phyloP scores from a whole-genome alignment of 2,113 vertebrate species.

The Gyps fulvus region DNA sequence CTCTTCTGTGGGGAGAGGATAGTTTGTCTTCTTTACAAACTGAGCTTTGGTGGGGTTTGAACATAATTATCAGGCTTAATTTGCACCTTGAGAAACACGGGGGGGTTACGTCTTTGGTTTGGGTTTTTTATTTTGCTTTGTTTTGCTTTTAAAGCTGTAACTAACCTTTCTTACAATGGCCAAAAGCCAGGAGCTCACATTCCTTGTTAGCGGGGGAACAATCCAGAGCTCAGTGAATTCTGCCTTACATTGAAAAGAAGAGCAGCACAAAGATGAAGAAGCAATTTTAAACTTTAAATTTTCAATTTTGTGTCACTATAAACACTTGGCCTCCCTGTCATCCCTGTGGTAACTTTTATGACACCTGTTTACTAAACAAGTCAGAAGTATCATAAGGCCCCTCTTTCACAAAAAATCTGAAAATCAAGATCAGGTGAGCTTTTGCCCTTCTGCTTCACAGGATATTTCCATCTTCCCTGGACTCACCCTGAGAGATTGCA shows the following conservation, averaged over 20 bases:
- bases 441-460: not conserved
- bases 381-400: rapidly evolving
- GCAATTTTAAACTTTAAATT: not conserved
- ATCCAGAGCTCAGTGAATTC: not conserved
- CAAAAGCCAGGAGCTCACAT: not conserved
- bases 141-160: not conserved
- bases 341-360: not conserved
- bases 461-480: not conserved
- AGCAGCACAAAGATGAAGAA: not conserved
- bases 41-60: not conserved
- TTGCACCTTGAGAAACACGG: not conserved
- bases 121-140: not conserved
- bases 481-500: not conserved
- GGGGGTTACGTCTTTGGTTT: not conserved
- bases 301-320: not conserved
- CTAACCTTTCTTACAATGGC: not conserved
- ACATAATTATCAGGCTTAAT: not conserved
- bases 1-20: not conserved
- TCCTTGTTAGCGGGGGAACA: not conserved
- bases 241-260: not conserved
- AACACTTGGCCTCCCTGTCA: not conserved
- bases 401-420: not conserved
- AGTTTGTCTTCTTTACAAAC: not conserved
- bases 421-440: not conserved
- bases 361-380: not conserved